A percentile compares a stretch with the other conserved stretches of the same genome.
Evolutionary conservation across 1,140 invertebrate species (phyloP).

Genomic region (Choristoneura fumiferana): DNA sequence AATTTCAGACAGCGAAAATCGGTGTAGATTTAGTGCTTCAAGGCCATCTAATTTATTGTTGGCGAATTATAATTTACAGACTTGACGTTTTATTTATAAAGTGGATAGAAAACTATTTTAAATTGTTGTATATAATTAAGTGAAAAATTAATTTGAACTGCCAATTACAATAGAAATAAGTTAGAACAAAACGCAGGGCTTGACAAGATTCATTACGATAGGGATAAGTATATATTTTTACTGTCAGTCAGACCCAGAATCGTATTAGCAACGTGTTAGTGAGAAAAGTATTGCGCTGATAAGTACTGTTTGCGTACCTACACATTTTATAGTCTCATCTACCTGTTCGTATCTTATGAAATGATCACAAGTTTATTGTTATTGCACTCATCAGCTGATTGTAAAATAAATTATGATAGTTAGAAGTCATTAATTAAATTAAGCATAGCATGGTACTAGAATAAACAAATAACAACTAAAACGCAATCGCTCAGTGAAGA

Average conservation of each 20-base stretch:
- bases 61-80: background rate
- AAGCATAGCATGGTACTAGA: background rate
- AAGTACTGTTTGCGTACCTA: background rate
- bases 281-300: background rate
- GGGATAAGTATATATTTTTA: background rate
- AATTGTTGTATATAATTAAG: too few relatives aligned
- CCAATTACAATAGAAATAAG: background rate
- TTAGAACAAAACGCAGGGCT: background rate
- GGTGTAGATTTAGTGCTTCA: slow-evolving; percentile 31
- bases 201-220: background rate
- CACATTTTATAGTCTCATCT: slow-evolving; percentile 1
- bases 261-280: background rate
- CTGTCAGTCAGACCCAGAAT: background rate
- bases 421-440: background rate
- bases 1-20: slow-evolving; percentile 35
- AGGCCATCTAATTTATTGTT: background rate
- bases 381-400: slow-evolving; percentile 8
- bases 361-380: background rate
- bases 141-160: too few relatives aligned
- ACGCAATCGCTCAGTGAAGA: background rate
- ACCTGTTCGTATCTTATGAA: background rate
- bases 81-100: background rate
- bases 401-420: slow-evolving; percentile 10
- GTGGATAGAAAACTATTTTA: too few relatives aligned
- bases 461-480: background rate